Evolutionary conservation across 2,888 invertebrate genomes (phyloP), one percentile per base, ranked within the genome.

Genomic region (Morpho achilles): DNA sequence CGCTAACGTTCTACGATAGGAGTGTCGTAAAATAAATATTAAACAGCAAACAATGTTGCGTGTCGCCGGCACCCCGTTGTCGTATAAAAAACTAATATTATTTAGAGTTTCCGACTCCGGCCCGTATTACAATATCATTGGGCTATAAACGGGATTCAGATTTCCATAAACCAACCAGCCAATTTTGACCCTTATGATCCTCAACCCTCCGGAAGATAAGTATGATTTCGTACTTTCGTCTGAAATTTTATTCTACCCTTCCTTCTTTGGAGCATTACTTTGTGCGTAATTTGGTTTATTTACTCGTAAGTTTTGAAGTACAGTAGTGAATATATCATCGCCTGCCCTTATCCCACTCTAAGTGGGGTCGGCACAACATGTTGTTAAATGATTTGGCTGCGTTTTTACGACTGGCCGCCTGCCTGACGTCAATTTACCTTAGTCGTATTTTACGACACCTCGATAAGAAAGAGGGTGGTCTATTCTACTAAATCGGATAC

Each of bases 81-180:
- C 60, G 58, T 50, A 56, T 63, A 63, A 63, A 63, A 60, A 63
- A 63, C 51, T 56, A 58, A 61, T 63, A 60, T 48, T 63, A 62
- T 59, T 65, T 63, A 60, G 58, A 58, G 53, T 60, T 62, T 59
- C 61, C 61, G 58, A 60, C 57, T 60, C 60, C 49, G 41, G 55
- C 46, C 53, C 50, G 58, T 66, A 62, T 63, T 64, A 67, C 63
- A 62, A 65, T 67, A 65, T 67, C 68, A 64, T 64, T 63, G 53
- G 61, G 64, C 62, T 60, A 65, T 71, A 71, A 74, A 74, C 67
- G 70, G 32, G 63, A 67, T 67, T 69, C 67, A 66, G 66, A 69
- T 77, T 74, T 69, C 64, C 65, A 67, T 64, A 64, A 67, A 66
- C 62, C 62, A 42, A 63, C 63, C 64, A 66, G 62, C 61, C 64